A percentile compares a stretch with the other conserved stretches of the same genome.
Conservation (phyloP, 2,888 invertebrate species). For the Andrena haemorrhoa region DNA sequence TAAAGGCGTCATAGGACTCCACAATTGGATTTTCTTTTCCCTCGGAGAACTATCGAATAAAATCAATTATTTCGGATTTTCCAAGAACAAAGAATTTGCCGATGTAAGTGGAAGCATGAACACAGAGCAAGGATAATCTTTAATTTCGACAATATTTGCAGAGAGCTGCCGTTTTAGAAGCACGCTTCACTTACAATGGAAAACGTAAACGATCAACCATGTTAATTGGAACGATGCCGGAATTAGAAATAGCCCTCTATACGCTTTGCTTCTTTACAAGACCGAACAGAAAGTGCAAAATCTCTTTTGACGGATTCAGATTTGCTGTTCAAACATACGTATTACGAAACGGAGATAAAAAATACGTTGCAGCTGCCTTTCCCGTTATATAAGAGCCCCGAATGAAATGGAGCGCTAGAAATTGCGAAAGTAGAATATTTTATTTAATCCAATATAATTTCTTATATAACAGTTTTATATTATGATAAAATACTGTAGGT, state of each 20-base stretch:
- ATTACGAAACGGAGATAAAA: conserved; percentile 73
- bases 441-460: conserved; percentile 21
- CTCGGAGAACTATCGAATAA: conserved; percentile 84
- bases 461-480: background rate
- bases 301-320: conserved; percentile 81
- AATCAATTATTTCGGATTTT: conserved; percentile 84
- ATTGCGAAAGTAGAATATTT: conserved; percentile 36
- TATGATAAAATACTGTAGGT: conserved; percentile 27
- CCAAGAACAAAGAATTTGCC: conserved; percentile 75
- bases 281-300: conserved; percentile 84
- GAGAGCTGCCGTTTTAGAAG: conserved; percentile 81
- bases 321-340: conserved; percentile 84
- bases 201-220: conserved; percentile 83
- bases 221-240: conserved; percentile 86
- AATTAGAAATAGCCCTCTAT: conserved; percentile 87
- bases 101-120: conserved; percentile 71
- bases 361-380: conserved; percentile 81
- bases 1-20: conserved; percentile 86
- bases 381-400: conserved; percentile 35
- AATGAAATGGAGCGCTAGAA: conserved; percentile 3
- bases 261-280: conserved; percentile 86
- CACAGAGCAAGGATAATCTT: background rate
- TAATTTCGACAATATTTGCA: conserved; percentile 62
- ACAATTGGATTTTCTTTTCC: conserved; percentile 87
- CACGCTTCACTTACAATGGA: conserved; percentile 81